phyloP scores from a whole-genome alignment of 2,113 vertebrate genomes.

The Cebidichthys violaceus region DNA sequence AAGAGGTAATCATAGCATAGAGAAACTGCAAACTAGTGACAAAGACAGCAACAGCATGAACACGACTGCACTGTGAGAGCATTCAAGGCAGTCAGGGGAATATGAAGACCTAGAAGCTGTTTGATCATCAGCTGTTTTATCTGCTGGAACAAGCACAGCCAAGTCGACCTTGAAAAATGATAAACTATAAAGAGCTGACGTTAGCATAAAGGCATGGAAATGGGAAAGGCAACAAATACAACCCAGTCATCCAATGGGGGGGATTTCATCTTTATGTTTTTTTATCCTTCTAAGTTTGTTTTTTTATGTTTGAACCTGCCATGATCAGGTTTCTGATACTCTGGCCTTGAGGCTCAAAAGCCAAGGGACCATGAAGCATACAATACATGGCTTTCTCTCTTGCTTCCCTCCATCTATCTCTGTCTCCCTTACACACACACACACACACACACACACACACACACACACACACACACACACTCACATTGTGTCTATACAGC shows the following conservation, averaged over 20 bases:
- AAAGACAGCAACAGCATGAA: slow-evolving; percentile 11
- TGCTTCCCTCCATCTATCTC: background rate
- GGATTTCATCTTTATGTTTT: slow-evolving; percentile 4
- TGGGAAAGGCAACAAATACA: background rate
- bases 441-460: slow-evolving; percentile 13
- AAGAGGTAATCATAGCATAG: background rate
- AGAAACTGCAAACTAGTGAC: background rate
- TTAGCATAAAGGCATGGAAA: slow-evolving; percentile 6
- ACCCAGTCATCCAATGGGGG: background rate
- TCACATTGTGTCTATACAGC: slow-evolving; percentile 23
- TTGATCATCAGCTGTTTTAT: slow-evolving; percentile 48
- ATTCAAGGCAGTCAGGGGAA: slow-evolving; percentile 1
- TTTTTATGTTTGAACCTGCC: slow-evolving; percentile 19
- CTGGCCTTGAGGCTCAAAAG: slow-evolving; percentile 14
- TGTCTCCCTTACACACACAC: background rate
- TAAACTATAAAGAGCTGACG: slow-evolving; percentile 20
- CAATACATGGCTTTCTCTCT: background rate
- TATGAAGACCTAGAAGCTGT: slow-evolving; percentile 34
- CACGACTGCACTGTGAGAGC: background rate
- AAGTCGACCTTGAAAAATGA: slow-evolving; percentile 41
- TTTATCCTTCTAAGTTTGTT: background rate
- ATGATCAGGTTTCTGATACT: background rate
- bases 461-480: slow-evolving; percentile 4
- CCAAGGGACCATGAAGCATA: slow-evolving; percentile 1
- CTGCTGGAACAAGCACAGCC: slow-evolving; percentile 11